Evolutionary conservation across 2,113 vertebrate species (phyloP).

Genomic region (Nestor notabilis): DNA sequence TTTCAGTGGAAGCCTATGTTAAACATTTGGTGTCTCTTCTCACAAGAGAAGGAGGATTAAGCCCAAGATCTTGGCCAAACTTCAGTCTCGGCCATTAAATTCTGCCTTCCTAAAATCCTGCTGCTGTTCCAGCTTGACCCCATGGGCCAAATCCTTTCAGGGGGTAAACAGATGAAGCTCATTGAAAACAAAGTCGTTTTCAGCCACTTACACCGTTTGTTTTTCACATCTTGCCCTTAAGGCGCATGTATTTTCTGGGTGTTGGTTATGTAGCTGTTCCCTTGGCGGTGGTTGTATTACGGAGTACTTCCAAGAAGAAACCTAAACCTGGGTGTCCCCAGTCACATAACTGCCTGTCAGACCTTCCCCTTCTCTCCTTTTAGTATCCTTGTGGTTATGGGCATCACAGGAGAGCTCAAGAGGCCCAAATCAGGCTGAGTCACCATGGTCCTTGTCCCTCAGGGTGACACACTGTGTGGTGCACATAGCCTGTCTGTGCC

Average conservation of each 20-base stretch:
- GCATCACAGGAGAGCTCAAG: background rate
- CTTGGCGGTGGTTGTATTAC: background rate
- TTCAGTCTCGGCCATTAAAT: background rate
- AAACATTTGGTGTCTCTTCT: background rate
- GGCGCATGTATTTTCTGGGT: background rate
- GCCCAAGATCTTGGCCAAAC: background rate
- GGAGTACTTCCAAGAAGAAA: constrained; percentile 44
- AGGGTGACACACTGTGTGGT: background rate
- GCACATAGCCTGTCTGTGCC: accelerated
- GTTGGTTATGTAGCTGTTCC: background rate
- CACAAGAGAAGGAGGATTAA: background rate
- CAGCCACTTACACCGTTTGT: background rate
- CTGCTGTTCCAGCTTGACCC: background rate
- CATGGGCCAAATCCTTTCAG: background rate
- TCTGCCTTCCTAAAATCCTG: background rate
- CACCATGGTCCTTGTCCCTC: background rate
- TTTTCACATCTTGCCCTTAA: background rate
- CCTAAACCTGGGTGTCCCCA: constrained; percentile 24
- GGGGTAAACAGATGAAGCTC: background rate
- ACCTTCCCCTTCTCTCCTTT: constrained; percentile 40
- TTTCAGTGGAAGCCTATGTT: background rate
- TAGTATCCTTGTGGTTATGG: constrained; percentile 7
- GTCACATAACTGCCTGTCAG: constrained; percentile 16
- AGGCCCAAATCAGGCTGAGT: background rate
- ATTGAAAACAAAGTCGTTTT: background rate